phyloP scores from a whole-genome alignment of 2,888 invertebrate species.

The Bembecia ichneumoniformis region DNA sequence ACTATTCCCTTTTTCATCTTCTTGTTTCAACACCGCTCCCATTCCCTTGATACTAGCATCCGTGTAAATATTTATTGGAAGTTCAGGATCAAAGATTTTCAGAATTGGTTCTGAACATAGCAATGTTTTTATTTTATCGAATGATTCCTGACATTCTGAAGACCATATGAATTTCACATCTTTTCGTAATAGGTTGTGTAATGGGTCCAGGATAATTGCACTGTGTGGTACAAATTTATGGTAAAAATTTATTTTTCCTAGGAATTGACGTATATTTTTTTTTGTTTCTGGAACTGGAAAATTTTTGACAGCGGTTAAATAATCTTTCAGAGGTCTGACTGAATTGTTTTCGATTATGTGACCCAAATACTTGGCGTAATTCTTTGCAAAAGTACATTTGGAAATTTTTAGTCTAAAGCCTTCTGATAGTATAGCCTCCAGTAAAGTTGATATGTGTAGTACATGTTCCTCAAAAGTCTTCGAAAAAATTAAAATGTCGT shows the following conservation, averaged over 20 bases:
- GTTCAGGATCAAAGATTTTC: neutral
- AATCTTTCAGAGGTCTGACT: too few relatives aligned
- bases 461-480: constrained; percentile 9
- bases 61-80: constrained; percentile 1
- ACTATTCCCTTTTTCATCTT: constrained; percentile 11
- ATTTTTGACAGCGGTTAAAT: too few relatives aligned
- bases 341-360: too few relatives aligned
- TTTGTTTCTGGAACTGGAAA: neutral
- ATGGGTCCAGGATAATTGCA: neutral
- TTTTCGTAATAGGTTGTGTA: constrained; percentile 4
- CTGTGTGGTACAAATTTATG: neutral
- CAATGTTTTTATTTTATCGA: neutral
- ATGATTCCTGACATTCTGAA: neutral
- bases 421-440: too few relatives aligned
- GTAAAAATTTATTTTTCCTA: constrained; percentile 1
- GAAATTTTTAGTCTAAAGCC: too few relatives aligned
- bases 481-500: constrained; percentile 7
- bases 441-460: constrained; percentile 4
- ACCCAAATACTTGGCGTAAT: too few relatives aligned
- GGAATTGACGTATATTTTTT: neutral
- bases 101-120: constrained; percentile 1
- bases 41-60: neutral
- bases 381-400: too few relatives aligned
- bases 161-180: constrained; percentile 1
- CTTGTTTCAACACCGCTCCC: neutral